Evolutionary conservation across 2,888 invertebrate species (phyloP), one percentile per base, ranked within the genome.

Genomic region (Cryptocephalus primarius): DNA sequence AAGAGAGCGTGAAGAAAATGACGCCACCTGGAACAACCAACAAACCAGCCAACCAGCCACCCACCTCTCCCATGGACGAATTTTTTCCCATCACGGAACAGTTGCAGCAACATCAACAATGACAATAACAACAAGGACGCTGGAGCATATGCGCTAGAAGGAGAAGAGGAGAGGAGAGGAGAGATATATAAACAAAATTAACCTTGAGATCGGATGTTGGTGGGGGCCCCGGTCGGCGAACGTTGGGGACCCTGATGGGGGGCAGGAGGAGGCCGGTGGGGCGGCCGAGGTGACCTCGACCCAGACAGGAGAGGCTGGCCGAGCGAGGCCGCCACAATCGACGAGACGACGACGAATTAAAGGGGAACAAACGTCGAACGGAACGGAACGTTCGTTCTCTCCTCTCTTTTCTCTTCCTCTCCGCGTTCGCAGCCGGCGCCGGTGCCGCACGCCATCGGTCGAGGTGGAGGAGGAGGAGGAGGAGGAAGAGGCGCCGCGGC

Each of bases 241-340:
- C n/a, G 36, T 36, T n/a, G 11, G 12, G 36, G 14, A 10, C 40
- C n/a, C 10, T 2, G 40, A 4, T 33, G 40, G 31, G 47, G 53
- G 54, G 31, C 3, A 56, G 56, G 57, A 59, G 60, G 22, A 6
- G 22, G 22, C 6, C 3, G 22, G 22, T 2, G 59, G 60, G 56
- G 55, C 60, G 60, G 59, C 59, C 57, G 63, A 59, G 65, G 64
- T 65, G 65, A 66, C 65, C 66, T 66, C 64, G 66, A 66, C 66
- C 67, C 65, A 66, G 66, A 64, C 66, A 62, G 50, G 48, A 51
- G 50, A 49, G 57, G 54, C 61, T 60, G 61, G 62, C 62, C 62
- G 62, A 60, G 47, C 60, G 62, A 62, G 60, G 64, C 57, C 62
- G 63, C 62, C 59, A 60, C 58, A 59, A 57, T 60, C 63, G 61